A percentile compares a stretch with the other conserved stretches of the same genome.
These are phyloP conservation scores for Aplodontia rufa DNA, from an alignment of 2,113 vertebrate species.

Conservation along the genomic window DNA sequence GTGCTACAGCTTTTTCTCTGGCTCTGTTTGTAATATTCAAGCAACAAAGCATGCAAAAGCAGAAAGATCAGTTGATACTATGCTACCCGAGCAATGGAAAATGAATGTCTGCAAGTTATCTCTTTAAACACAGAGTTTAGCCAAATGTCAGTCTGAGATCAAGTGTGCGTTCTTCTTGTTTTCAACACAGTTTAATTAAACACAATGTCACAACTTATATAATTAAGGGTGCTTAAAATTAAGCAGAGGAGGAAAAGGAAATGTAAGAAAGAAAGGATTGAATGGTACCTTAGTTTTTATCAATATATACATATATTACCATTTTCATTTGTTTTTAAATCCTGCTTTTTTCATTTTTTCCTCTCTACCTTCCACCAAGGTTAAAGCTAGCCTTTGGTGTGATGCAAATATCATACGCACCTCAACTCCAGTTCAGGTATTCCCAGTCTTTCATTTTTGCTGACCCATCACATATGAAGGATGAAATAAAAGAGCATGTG, in stretches of 20 bases:
- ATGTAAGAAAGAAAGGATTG: neutral
- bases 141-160: neutral
- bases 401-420: neutral
- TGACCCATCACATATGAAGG: neutral
- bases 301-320: neutral
- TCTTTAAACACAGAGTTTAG: neutral
- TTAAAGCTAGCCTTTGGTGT: neutral
- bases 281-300: neutral
- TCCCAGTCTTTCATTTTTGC: neutral
- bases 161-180: neutral
- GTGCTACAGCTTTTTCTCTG: neutral
- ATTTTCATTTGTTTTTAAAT: neutral
- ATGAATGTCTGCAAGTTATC: neutral
- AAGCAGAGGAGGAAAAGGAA: neutral
- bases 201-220: neutral
- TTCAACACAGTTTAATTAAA: neutral
- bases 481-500: neutral
- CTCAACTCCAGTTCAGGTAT: neutral
- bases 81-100: neutral
- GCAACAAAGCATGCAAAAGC: neutral
- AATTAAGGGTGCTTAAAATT: slow-evolving; percentile 9
- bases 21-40: neutral
- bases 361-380: neutral
- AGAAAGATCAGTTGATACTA: neutral
- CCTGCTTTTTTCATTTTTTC: neutral